These are phyloP conservation scores for Chanos chanos DNA, from an alignment of 2,797 vertebrate species.

Conservation along the genomic window DNA sequence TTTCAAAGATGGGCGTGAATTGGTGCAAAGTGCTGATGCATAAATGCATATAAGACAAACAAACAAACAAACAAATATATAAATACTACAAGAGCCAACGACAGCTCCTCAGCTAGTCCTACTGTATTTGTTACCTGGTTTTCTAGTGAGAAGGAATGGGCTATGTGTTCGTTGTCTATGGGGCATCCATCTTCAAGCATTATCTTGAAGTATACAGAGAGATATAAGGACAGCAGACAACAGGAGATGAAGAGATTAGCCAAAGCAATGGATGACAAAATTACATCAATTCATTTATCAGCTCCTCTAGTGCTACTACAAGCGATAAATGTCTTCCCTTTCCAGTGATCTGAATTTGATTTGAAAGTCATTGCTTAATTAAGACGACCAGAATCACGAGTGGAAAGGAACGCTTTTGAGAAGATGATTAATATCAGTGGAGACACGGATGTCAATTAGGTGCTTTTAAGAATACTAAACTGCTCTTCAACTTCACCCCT, in stretches of 20 bases:
- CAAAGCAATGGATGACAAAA: no score
- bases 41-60: slow-evolving; percentile 18
- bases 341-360: slow-evolving; percentile 61
- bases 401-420: slow-evolving; percentile 39
- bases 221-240: no score
- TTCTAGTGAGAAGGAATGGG: slow-evolving; percentile 28
- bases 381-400: slow-evolving; percentile 61
- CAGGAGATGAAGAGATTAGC: no score
- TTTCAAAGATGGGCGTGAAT: slow-evolving; percentile 42
- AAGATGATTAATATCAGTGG: slow-evolving; percentile 57
- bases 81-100: no score
- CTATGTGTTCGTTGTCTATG: slow-evolving; percentile 21
- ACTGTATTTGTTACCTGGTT: slow-evolving; percentile 11
- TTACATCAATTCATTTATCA: slow-evolving; percentile 55
- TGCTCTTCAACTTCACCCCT: slow-evolving; percentile 32
- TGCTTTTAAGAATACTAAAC: slow-evolving; percentile 47
- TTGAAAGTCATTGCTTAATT: slow-evolving; percentile 70
- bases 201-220: slow-evolving; percentile 13
- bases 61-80: slow-evolving; percentile 12
- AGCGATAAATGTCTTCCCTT: slow-evolving; percentile 55
- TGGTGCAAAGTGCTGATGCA: slow-evolving; percentile 11
- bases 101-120: no score
- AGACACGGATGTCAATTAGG: slow-evolving; percentile 53
- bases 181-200: slow-evolving; percentile 24
- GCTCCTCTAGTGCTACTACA: slow-evolving; percentile 47